phyloP scores from a whole-genome alignment of 2,888 invertebrate species.

The Dascillus cervinus region DNA sequence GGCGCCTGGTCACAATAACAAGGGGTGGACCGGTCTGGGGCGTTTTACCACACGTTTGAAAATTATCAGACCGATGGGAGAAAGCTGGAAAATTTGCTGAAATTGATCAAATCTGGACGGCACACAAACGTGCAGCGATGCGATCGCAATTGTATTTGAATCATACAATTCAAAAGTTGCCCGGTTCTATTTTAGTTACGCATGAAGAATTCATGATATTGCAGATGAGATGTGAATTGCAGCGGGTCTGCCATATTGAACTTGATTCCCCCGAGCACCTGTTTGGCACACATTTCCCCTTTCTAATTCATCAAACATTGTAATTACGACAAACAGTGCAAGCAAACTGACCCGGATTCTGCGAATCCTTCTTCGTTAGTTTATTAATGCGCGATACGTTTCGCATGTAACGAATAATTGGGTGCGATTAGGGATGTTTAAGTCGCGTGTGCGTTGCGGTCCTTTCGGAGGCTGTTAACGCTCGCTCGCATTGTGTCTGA shows the following conservation, averaged over 20 bases:
- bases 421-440: no score
- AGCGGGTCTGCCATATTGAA: constrained; percentile 28
- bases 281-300: no score
- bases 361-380: no score
- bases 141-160: constrained; percentile 13
- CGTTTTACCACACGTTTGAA: no score
- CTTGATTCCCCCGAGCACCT: constrained; percentile 20
- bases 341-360: no score
- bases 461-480: no score
- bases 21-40: constrained; percentile 10
- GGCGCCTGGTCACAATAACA: constrained; percentile 30
- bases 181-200: constrained; percentile 28
- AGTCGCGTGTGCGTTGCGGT: no score
- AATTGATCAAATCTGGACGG: not conserved
- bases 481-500: no score
- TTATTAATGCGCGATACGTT: no score
- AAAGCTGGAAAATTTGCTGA: not conserved
- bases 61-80: not conserved
- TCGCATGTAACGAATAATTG: no score
- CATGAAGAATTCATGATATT: constrained; percentile 37
- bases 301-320: no score
- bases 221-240: constrained; percentile 37
- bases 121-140: not conserved
- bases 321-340: no score
- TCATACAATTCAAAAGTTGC: constrained; percentile 29